Percentiles rank a stretch among this genome's conserved stretches.
Evolutionary conservation across 2,888 invertebrate species (phyloP).

Genomic region (Julus scanicus): DNA sequence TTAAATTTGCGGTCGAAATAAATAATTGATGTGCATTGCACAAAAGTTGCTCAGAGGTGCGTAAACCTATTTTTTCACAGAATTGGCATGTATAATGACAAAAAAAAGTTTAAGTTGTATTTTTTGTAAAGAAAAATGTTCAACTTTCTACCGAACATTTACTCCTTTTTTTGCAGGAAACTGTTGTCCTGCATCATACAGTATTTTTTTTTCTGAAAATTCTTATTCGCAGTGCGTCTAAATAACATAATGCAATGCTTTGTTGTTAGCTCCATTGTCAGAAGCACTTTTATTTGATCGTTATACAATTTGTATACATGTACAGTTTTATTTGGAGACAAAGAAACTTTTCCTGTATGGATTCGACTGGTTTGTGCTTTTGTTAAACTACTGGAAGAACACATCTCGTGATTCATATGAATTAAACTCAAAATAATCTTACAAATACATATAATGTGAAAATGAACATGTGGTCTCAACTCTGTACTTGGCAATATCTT

Average conservation of each 20-base stretch:
- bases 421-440: background rate
- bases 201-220: background rate
- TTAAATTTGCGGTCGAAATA: background rate
- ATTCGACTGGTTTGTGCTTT: background rate
- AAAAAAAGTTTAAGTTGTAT: too few species aligned
- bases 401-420: background rate
- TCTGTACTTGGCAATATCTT: too few species aligned
- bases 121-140: background rate
- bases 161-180: background rate
- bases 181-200: background rate
- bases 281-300: constrained; percentile 16
- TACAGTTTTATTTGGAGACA: background rate
- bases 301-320: background rate
- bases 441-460: background rate
- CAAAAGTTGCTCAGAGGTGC: background rate
- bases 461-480: background rate
- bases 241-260: background rate
- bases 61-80: background rate
- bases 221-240: background rate
- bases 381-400: background rate
- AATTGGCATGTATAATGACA: background rate
- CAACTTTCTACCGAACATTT: background rate
- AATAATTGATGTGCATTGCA: background rate
- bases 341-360: background rate
- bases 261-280: constrained; percentile 27